Evolutionary conservation across 2,888 invertebrate species (phyloP), one percentile per base, ranked within the genome.

Genomic region (Lamproptera curius): DNA sequence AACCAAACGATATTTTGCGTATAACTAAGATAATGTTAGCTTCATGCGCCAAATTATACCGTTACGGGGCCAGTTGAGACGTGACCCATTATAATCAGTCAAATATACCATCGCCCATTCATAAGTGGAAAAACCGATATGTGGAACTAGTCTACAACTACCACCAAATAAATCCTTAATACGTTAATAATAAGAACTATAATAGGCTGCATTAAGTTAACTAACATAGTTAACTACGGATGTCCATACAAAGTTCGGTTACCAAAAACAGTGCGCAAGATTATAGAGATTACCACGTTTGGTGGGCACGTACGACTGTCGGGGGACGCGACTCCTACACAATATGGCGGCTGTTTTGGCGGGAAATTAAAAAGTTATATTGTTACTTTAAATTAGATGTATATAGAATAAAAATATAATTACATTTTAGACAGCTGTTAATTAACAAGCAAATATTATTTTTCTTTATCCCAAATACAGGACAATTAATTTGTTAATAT

Each of bases 21-120:
- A 15, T 35, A 3, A 35, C 14, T 15, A 35, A 23, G 8, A 23
- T 10, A 13, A 8, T 5, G 28, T 40, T 40, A 6, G 14, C 4
- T 11, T n/a, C 16, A 31, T 33, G 13, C n/a, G 17, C 15, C 2
- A 16, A 11, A n/a, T n/a, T 23, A 17, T 9, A 36, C 28, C 33
- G 38, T 45, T 45, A 38, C 31, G 17, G 10, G 35, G 36, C n/a
- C 39, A 41, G 2, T 6, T 6, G n/a, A 10, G 15, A 42, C 42
- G 47, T 47, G 37, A 16, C 31, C 36, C 37, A 42, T 37, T 42
- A 41, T 11, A 39, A 38, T 34, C 14, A 11, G 16, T 11, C 20
- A 35, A 46, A 46, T 11, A 17, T 42, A 46, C 17, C 23, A 16
- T 17, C 16, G 16, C 16, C 46, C 42, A 47, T 47, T 47, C 47